A percentile compares a stretch with the other conserved stretches of the same genome.
Conservation (phyloP, 2,888 invertebrate species). For the Lamellibrachia satsuma region DNA sequence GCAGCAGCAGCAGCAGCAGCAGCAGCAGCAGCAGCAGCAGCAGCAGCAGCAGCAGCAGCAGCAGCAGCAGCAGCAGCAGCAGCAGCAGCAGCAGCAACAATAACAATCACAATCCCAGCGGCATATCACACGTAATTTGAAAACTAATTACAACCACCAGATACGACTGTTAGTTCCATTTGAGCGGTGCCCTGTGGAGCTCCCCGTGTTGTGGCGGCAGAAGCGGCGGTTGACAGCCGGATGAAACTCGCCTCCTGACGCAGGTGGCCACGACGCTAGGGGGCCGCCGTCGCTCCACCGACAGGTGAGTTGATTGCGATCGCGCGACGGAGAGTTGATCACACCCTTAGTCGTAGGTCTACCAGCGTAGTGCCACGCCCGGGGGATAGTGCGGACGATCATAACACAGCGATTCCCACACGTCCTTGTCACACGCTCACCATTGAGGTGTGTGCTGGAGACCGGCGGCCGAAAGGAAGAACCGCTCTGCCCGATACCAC, state of each 20-base stretch:
- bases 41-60: constrained; percentile 35
- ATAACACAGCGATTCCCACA: background rate
- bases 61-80: constrained; percentile 37
- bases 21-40: constrained; percentile 35
- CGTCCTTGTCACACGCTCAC: background rate
- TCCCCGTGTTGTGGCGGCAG: too few relatives aligned
- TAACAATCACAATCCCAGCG: constrained; percentile 28
- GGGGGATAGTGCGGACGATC: background rate
- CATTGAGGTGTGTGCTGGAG: too few relatives aligned
- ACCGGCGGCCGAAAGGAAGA: background rate
- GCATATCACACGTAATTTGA: background rate
- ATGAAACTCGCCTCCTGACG: too few relatives aligned
- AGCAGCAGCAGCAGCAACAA: constrained; percentile 36
- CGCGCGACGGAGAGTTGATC: too few relatives aligned
- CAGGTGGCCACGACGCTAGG: too few relatives aligned
- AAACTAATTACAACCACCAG: too few relatives aligned
- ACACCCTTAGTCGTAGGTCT: background rate
- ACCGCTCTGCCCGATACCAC: background rate
- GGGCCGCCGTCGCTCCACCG: too few relatives aligned
- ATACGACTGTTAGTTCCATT: too few relatives aligned
- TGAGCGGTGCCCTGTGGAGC: too few relatives aligned
- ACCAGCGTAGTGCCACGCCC: background rate
- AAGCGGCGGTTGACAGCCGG: too few relatives aligned
- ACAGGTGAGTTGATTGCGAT: too few relatives aligned
- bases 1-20: constrained; percentile 34